Base-by-base conservation (phyloP, 2,113 vertebrate species). In the Pandion haliaetus region DNA sequence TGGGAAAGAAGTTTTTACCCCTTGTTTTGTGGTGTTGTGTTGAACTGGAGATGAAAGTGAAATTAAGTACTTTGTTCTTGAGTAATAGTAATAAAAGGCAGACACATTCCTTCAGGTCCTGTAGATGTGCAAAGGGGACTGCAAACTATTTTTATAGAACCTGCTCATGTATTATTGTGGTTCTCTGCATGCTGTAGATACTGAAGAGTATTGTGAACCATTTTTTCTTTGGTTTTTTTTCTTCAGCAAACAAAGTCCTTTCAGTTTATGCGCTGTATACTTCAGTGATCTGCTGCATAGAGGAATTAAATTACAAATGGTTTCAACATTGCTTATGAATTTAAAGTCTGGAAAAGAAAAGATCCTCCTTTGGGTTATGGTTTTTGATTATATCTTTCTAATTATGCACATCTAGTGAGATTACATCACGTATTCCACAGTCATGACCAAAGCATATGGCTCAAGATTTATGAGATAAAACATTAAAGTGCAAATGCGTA, bases 381-480 rank as follows among this genome's bases (percentile, higher is more conserved):
- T 57, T 97, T 98, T 96, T 94, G 83, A 98, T 98, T 94, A 82
- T 90, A 95, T 95, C 93, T 97, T 96, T 94, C 91, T 96, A 94
- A 97, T 98, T 94, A 78, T 63, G 96, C 85, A 80, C 82, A 95
- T 96, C 87, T 96, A 95, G 66, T 86, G 93, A 96, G 95, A 95
- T 97, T 98, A 94, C 95, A 96, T 98, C 97, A 97, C 77, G 18
- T 97, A 71, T 98, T 98, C 97, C 86, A 1, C 96, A 96, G 95
- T 94, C 97, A 74, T 95, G 96, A 97, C 95, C 93, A 77, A 93
- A 97, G 93, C 11, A 12, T 62, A 73, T 45, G 94, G 96, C 92
- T 77, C 91, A 95, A 95, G 95, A 95, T 98, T 97, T 95, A 76
- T 34, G 93, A 92, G 94, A 94, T 95, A 97, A 98, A 98, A 97